phyloP scores from a whole-genome alignment of 2,113 vertebrate species.

The Megaceryle torquata region DNA sequence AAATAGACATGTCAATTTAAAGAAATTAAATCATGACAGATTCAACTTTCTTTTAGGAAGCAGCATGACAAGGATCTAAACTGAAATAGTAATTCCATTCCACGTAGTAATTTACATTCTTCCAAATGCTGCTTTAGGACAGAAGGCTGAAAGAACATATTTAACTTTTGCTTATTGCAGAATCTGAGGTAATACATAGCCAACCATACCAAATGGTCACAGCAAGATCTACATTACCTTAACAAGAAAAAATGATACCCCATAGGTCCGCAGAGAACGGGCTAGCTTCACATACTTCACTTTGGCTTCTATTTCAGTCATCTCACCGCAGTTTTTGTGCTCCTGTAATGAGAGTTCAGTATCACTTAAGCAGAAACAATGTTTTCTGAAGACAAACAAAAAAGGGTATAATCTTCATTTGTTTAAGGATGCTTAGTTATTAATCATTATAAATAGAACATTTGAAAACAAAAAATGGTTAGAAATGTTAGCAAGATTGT shows the following conservation, averaged over 20 bases:
- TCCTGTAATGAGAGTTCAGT: constrained; percentile 76
- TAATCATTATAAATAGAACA: neutral
- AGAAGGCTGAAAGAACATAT: neutral
- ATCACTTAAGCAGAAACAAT: neutral
- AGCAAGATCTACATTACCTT: constrained; percentile 79
- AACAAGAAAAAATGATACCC: constrained; percentile 96
- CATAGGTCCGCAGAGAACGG: constrained; percentile 91
- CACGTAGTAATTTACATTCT: neutral
- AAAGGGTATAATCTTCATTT: neutral
- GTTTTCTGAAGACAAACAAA: neutral
- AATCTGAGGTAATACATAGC: neutral
- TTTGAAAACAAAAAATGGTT: neutral
- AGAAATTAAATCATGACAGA: neutral
- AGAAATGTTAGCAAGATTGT: neutral
- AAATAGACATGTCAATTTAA: neutral
- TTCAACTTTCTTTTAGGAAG: neutral
- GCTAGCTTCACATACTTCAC: constrained; percentile 98
- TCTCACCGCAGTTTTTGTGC: constrained; percentile 95
- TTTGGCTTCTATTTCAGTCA: constrained; percentile 97
- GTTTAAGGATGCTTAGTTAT: neutral
- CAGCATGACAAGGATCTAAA: neutral
- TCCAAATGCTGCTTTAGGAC: neutral
- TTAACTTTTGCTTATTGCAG: neutral
- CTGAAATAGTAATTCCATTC: neutral
- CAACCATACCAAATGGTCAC: rapidly evolving